Base-by-base conservation (phyloP, 2,888 invertebrate species). In the Spisula subtruncata region DNA sequence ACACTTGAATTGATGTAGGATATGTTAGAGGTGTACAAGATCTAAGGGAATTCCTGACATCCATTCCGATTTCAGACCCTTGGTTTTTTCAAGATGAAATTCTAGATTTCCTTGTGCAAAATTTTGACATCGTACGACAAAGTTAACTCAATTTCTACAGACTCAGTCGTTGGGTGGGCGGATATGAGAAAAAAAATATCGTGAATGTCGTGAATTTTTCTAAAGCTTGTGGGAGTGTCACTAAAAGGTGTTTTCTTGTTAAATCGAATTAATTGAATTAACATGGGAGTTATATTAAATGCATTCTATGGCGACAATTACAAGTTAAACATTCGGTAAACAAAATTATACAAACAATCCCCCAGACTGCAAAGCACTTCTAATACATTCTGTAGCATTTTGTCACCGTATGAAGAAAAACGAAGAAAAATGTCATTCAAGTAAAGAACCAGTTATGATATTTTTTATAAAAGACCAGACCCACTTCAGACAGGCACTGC, bases 321-420 rank as follows among this genome's bases (percentile, higher is more conserved):
- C 81, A 86, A 66, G 86, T 86, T 86, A 81, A 86, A 86, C 86
- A 79, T 16, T 18, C 29, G 0, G 66, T 51, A 87, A 87, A 87
- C 81, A 82, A 20, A 82, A n/a, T 87, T 82, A 86, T 32, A 87
- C 81, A 87, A 80, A 54, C 85, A 56, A 56, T 51, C 29, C 56
- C 20, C 80, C n/a, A 20, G 29, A 35, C 54, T 16, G 51, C 51
- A 85, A 80, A 75, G 35, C 51, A 54, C 60, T 41, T 79, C 85
- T 80, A 51, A 54, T 79, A 85, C 25, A 54, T 84, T 48, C 71
- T 51, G 48, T 75, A 56, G 51, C 41, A 41, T 85, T 85, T 80
- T 80, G n/a, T 85, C 48, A 56, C 54, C 16, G 0, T 48, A n/a
- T 48, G 6, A 20, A 35, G 20, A 85, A 48, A 85, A 80, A n/a